These are phyloP conservation scores for Crotalus tigris DNA, from an alignment of 2,113 vertebrate genomes.

Conservation along the genomic window DNA sequence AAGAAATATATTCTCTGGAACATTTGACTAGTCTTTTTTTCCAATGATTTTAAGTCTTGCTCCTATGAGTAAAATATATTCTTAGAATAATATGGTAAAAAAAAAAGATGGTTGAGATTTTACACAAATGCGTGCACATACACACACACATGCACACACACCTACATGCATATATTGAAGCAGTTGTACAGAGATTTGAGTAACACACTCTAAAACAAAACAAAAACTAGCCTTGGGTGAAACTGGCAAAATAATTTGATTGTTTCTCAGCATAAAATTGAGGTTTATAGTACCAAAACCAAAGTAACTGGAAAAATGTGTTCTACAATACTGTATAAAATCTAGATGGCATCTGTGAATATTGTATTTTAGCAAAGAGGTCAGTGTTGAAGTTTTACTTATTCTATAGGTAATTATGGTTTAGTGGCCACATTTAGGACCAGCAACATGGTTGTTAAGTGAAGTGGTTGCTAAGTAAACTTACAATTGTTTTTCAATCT, in stretches of 20 bases:
- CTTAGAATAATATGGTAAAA: neutral
- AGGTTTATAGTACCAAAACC: neutral
- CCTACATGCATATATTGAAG: neutral
- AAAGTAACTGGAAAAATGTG: neutral
- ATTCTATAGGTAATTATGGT: neutral
- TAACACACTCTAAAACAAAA: neutral
- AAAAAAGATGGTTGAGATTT: neutral
- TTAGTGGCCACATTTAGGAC: neutral
- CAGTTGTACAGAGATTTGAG: neutral
- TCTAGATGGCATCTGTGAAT: neutral
- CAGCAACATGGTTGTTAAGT: neutral
- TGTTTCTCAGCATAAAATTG: neutral
- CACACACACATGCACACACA: neutral
- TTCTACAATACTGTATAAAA: neutral
- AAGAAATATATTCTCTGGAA: neutral
- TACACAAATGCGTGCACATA: fast-evolving
- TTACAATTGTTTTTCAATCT: neutral
- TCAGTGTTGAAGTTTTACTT: neutral
- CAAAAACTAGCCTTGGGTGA: neutral
- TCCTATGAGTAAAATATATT: neutral
- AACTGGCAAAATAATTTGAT: neutral
- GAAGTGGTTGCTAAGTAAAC: neutral
- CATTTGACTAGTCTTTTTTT: neutral
- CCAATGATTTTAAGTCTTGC: neutral
- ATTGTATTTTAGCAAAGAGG: neutral